Base-by-base conservation (phyloP, 64 coral and sea anemone genomes). In the Pachyseris speciosa region DNA sequence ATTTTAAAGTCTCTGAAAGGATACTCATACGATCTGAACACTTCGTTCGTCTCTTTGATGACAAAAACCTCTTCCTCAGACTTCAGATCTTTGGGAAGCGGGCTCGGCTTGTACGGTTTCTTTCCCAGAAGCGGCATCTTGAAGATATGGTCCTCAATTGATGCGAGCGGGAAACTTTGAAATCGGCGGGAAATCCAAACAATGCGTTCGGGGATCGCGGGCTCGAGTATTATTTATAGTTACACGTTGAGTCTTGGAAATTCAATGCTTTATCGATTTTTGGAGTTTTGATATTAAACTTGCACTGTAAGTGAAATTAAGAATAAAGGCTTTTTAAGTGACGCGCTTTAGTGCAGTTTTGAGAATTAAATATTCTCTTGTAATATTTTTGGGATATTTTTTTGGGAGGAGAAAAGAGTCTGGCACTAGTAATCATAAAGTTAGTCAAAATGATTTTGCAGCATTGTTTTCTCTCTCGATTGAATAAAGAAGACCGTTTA, bases 1-100 rank as follows among this genome's bases (percentile, higher is more conserved):
- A 30, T 9, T 22, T 32, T 31, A 37, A 19, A 17, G 51, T 55
- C 4, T 55, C 27, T 61, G 19, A 75, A 96, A 96, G 91, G 95
- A 96, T 96, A 96, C 95, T 93, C 68, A 37, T 96, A 96, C 11
- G 90, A 93, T 58, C 91, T 93, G 78, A 88, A 96, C 41, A 96
- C 91, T 83, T 96, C 95, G 37, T 96, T 96, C 37, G 95, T 96
- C 45, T 93, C 67, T 79, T 93, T 93, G 47, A 96, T 92, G 8
- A 96, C 91, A 78, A 96, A 96, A 39, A 96, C 49, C 45, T 96
- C 95, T 86, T 96, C 95, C 4, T 85, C 81, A 17, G 84, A 78
- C 42, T 86, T 72, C 27, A 96, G 79, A 67, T 93, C 95, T 29
- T 89, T 86, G 32, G 95, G 95, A 38, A 73, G 48, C 60, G 70